Conservation (phyloP, 2,113 vertebrate species). For the Struthio camelus region DNA sequence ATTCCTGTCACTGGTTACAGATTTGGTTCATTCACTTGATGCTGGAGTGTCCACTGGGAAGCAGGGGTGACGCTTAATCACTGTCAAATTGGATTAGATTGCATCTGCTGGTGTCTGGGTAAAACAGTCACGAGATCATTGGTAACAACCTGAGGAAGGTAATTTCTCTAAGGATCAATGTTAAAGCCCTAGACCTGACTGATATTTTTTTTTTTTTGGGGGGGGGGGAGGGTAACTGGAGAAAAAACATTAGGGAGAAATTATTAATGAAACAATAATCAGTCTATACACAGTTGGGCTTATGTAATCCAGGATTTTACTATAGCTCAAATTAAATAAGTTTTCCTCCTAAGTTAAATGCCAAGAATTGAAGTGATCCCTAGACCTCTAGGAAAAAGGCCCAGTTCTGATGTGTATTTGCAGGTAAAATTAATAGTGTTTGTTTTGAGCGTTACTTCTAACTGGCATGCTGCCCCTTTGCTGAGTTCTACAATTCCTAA, state of each 20-base stretch:
- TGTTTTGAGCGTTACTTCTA: neutral
- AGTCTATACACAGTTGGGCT: neutral
- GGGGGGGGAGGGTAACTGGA: neutral
- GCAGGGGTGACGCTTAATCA: neutral
- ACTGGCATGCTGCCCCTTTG: too few species aligned
- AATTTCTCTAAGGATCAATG: neutral
- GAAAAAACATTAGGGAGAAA: neutral
- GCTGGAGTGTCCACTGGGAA: neutral
- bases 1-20: neutral
- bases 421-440: neutral
- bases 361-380: neutral
- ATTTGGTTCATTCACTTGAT: neutral
- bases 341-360: neutral
- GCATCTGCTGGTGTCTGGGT: neutral
- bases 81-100: neutral
- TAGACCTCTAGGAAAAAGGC: neutral
- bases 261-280: neutral
- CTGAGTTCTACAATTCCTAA: neutral
- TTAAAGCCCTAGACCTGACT: neutral
- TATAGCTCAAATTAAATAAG: neutral
- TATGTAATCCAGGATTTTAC: neutral
- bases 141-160: neutral
- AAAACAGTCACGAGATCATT: neutral
- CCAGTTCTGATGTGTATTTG: rapidly evolving
- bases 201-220: neutral